Evolutionary conservation across 2,888 invertebrate species (phyloP), one percentile per base, ranked within the genome.

Genomic region (Amphipoea lucens): DNA sequence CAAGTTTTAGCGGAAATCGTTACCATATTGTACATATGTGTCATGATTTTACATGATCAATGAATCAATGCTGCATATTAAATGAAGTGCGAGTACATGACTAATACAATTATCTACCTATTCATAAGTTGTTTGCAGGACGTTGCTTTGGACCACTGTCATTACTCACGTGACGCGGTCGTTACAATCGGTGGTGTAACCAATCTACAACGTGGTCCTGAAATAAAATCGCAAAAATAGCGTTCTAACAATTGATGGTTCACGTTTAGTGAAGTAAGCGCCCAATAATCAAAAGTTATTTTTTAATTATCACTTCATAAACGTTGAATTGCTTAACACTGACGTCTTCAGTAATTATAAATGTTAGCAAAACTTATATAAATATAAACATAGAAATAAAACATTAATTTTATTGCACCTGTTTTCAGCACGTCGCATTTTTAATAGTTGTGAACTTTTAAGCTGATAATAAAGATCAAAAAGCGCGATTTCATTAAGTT

Each of bases 1-100:
- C 88, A 90, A 86, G 87, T 91, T 92, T 91, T 92, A 92, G 90
- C 93, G 94, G 95, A 95, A 94, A 93, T 92, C 84, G 92, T 93
- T 91, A 92, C 90, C 91, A 92, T 93, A 90, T 84, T 81, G 81
- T 71, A 77, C 73, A 82, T 84, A 92, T 95, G 93, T 93, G 94
- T 94, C 95, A 95, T 93, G 90, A 93, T 92, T 93, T 92, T 91
- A 92, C 90, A 89, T 92, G 91, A 79, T 90, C 88, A 90, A 92
- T 94, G 93, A 95, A 92, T 94, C 94, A 94, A 93, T 92, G 88
- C 85, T 86, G 88, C 82, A 89, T 90, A 90, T 89, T 88, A 91
- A 90, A 90, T 84, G 84, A 81, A 78, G 62, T 76, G 63, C 40
- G 60, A 70, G 81, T 87, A 76, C 73, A 82, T 91, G 90, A 89